Percentiles rank a stretch among this genome's conserved stretches.
Conservation (phyloP, 2,113 vertebrate genomes). For the Amphiprion percula region DNA sequence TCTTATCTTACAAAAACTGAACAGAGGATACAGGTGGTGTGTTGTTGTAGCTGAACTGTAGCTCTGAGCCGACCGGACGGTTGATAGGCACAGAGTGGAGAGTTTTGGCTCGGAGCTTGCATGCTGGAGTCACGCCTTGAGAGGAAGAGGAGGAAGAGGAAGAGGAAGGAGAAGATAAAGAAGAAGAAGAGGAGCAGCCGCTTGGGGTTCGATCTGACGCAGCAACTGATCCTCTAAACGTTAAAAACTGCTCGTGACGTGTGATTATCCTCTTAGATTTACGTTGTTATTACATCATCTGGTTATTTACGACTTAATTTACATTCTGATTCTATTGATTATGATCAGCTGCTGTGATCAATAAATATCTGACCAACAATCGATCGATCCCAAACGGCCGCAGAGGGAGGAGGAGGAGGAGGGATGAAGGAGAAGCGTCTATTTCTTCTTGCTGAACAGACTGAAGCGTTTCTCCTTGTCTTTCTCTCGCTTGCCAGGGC, state of each 20-base stretch:
- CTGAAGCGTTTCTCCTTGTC: slow-evolving; percentile 99
- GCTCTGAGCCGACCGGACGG: slow-evolving; percentile 88
- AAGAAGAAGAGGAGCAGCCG: slow-evolving; percentile 31
- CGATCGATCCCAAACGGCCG: slow-evolving; percentile 64
- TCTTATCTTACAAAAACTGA: slow-evolving; percentile 70
- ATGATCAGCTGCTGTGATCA: slow-evolving; percentile 46
- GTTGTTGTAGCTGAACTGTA: slow-evolving; percentile 82
- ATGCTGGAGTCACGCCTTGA: slow-evolving; percentile 92
- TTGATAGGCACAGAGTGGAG: slow-evolving; percentile 94
- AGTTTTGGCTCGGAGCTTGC: slow-evolving; percentile 95
- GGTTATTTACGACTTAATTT: too few species aligned
- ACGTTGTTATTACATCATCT: too few species aligned
- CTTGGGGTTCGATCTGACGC: slow-evolving; percentile 44
- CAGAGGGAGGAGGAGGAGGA: slow-evolving; percentile 15
- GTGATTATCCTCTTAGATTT: too few species aligned
- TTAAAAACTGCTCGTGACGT: too few species aligned
- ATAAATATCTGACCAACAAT: slow-evolving; percentile 31
- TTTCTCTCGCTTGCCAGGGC: slow-evolving; percentile 97
- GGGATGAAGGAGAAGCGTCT: slow-evolving; percentile 66
- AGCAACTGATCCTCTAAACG: slow-evolving; percentile 1
- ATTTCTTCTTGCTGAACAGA: slow-evolving; percentile 99
- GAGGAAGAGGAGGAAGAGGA: slow-evolving; percentile 47
- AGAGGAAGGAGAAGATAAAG: neutral
- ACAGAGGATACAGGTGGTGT: slow-evolving; percentile 72
- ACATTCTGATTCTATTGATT: neutral